Base-by-base conservation (phyloP, 2,888 invertebrate genomes). In the Orthosia incerta region DNA sequence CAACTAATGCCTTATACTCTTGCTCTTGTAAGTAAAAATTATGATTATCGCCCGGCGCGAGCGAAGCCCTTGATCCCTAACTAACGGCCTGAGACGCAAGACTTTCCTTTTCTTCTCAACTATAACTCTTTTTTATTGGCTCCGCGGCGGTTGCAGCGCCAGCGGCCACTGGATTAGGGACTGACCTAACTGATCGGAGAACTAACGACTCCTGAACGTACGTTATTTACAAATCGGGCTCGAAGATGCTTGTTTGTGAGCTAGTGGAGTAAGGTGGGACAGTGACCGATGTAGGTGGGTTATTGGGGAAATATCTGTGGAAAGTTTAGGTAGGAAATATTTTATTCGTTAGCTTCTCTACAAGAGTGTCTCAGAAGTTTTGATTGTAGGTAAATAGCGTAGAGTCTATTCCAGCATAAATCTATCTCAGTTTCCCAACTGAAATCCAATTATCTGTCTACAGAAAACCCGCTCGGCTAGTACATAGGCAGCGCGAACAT, bases 61-160 rank as follows among this genome's bases (percentile, higher is more conserved):
- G 89, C 92, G 95, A 95, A 96, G 93, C 96, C 92, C 91, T 95
- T 96, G 95, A 96, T 95, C 96, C 95, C 90, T 91, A 94, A 95
- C 95, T 95, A 95, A 95, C 95, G 95, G 95, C 92, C 89, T 85
- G 90, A 92, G 94, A 93, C 93, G 89, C 89, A 90, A 88, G 94
- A 95, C 95, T 95, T 95, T 95, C 95, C 94, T 95, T 95, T 95
- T 95, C 95, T 94, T 94, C 93, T 91, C 86, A 93, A 95, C 96
- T 95, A 96, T 96, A 96, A 96, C 96, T 96, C 96, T 96, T 96
- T 96, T 96, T 96, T 96, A 96, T 96, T 96, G 95, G 95, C 88
- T 86, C 88, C 90, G 90, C 81, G 89, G 91, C 83, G 88, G 90
- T 88, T 93, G 92, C 94, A 92, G 89, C 90, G 89, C 70, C 78